These are phyloP conservation scores for Adelosebastes latens DNA, from an alignment of 2,797 vertebrate genomes.

Conservation along the genomic window DNA sequence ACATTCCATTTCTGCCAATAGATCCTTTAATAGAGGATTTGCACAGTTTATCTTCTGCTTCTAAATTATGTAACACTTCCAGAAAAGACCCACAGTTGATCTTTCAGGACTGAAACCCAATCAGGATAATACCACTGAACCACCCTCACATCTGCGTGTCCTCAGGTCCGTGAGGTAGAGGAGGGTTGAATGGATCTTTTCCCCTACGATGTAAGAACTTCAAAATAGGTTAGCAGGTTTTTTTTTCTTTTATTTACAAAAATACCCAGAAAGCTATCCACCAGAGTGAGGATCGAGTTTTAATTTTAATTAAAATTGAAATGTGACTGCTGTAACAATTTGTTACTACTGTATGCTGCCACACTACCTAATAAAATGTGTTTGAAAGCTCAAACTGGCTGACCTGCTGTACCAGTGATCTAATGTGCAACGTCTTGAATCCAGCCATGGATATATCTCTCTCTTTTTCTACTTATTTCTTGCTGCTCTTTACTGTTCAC, in stretches of 20 bases:
- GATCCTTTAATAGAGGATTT: slow-evolving; percentile 32
- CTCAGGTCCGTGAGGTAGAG: not conserved
- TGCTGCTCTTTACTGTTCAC: not conserved
- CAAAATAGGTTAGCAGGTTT: not conserved
- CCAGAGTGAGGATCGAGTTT: not conserved
- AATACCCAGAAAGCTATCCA: not conserved
- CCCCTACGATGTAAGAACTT: not conserved
- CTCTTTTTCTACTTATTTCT: not conserved
- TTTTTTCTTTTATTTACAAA: not conserved
- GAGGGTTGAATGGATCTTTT: not conserved
- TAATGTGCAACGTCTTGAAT: not conserved
- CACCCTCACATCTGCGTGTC: not conserved
- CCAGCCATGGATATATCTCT: not conserved
- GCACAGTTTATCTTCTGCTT: slow-evolving; percentile 10
- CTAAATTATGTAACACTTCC: slow-evolving; percentile 31
- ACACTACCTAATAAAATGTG: not conserved
- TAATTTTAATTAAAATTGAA: not conserved
- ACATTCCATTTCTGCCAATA: too few species aligned
- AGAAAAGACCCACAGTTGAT: slow-evolving; percentile 32
- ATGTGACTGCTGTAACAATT: not conserved
- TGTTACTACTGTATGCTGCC: not conserved
- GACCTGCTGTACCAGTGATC: not conserved
- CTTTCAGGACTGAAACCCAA: slow-evolving; percentile 27
- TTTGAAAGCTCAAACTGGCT: not conserved
- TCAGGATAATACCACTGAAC: slow-evolving; percentile 13